A percentile compares a stretch with the other conserved stretches of the same genome.
Conservation (phyloP, 1,140 invertebrate species). For the Lithobius niger region DNA sequence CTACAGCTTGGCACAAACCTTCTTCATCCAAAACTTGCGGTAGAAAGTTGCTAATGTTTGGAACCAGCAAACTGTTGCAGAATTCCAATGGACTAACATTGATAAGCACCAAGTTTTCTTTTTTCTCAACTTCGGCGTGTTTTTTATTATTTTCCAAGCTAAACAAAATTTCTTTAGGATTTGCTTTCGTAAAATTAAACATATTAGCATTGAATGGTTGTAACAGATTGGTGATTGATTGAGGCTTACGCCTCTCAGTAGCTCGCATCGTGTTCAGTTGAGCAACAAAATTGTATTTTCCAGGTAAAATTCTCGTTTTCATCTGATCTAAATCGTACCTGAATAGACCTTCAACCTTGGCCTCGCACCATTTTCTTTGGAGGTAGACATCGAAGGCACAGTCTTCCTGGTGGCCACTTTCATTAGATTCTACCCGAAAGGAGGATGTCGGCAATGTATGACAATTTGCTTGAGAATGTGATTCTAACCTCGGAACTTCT, state of each 20-base stretch:
- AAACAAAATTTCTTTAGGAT: constrained; percentile 42
- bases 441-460: too few species aligned
- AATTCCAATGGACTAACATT: constrained; percentile 57
- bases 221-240: constrained; percentile 39
- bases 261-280: constrained; percentile 51
- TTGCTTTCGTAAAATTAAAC: constrained; percentile 55
- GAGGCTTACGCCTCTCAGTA: constrained; percentile 42
- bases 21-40: constrained; percentile 43
- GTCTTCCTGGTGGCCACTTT: background rate
- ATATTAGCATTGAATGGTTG: constrained; percentile 43
- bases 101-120: constrained; percentile 30
- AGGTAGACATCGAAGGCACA: constrained; percentile 18
- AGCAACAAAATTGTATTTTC: constrained; percentile 21
- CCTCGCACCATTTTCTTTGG: constrained; percentile 16
- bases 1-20: constrained; percentile 35
- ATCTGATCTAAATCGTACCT: constrained; percentile 20
- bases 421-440: too few species aligned
- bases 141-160: constrained; percentile 16
- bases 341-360: constrained; percentile 15
- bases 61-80: constrained; percentile 49
- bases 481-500: too few species aligned
- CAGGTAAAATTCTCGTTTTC: constrained; percentile 19
- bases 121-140: background rate
- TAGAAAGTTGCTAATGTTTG: constrained; percentile 38
- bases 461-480: too few species aligned